These are phyloP conservation scores for Zosterops borbonicus DNA, from an alignment of 2,113 vertebrate species.

Conservation along the genomic window DNA sequence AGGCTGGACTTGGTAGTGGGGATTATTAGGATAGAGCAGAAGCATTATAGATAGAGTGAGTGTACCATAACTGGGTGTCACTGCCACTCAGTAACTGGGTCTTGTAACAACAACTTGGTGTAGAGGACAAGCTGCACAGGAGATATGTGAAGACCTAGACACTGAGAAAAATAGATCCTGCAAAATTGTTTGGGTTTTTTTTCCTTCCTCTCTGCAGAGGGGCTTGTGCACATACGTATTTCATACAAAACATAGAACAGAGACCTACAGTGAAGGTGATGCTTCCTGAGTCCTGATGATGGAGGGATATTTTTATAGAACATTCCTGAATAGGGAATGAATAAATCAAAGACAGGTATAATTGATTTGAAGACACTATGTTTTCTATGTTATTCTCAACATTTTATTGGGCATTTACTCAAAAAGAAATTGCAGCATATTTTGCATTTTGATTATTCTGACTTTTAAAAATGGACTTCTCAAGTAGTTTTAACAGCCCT, in stretches of 20 bases:
- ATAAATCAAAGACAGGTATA: background rate
- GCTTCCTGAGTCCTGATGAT: background rate
- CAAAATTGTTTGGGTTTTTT: background rate
- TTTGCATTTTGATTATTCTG: background rate
- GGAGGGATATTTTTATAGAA: background rate
- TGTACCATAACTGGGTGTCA: background rate
- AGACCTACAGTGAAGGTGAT: background rate
- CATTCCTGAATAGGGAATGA: background rate
- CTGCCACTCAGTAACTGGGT: background rate
- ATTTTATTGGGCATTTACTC: background rate
- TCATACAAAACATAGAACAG: background rate
- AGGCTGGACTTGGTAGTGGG: background rate
- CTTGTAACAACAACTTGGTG: background rate
- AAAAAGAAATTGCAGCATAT: background rate
- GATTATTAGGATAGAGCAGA: background rate
- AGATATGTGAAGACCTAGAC: background rate
- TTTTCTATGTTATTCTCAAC: background rate
- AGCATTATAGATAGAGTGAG: fast-evolving
- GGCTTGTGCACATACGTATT: fast-evolving
- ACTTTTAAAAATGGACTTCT: background rate
- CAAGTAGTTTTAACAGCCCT: background rate
- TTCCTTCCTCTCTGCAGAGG: background rate
- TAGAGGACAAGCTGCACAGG: background rate
- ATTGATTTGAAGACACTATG: background rate
- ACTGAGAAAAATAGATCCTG: background rate